Evolutionary conservation across 2,797 vertebrate genomes (phyloP), one percentile per base, ranked within the genome.

Genomic region (Thripadectes ignobilis): DNA sequence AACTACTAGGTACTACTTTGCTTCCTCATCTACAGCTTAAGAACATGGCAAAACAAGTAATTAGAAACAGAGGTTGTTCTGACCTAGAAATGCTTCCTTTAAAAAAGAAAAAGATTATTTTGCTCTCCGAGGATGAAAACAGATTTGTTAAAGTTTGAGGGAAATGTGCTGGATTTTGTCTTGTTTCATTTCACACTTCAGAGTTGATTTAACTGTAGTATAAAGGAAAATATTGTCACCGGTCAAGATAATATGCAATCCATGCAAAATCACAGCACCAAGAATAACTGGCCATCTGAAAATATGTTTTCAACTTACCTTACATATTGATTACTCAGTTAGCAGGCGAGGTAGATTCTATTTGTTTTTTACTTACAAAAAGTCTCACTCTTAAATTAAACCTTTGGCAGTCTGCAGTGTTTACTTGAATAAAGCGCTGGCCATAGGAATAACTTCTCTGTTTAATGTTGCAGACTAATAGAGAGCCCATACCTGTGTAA

Each of bases 131-230:
- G 88, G 65, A 45, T 81, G 34, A 66, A 74, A 82, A 43, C 11
- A 79, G 67, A 57, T 89, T 80, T 68, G 14, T 65, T 68, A 71
- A 86, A 88, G n/a, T 85, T 93, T 72, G 51, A 61, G 63, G 55
- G 34, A 93, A 68, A 30, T 68, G 58, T 73, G 71, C 90, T 86
- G 65, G 45, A 68, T 87, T 95, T 77, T 75, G 39, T 88, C 36
- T 78, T 74, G 76, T 89, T 89, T 92, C 69, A 79, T 95, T 91
- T 96, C 61, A 88, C 66, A 91, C 69, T 73, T 88, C 36, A 66
- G 59, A 93, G 41, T 22, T 89, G 69, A 93, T 89, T 95, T 92
- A 92, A 82, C 74, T 72, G n/a, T 22, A 83, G 22, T 36, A 43
- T 65, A 74, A 45, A 95, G 49, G 57, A 95, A 94, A 94, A 90